Evolutionary conservation across 2,797 vertebrate genomes (phyloP).

Genomic region (Rousettus madagascariensis): DNA sequence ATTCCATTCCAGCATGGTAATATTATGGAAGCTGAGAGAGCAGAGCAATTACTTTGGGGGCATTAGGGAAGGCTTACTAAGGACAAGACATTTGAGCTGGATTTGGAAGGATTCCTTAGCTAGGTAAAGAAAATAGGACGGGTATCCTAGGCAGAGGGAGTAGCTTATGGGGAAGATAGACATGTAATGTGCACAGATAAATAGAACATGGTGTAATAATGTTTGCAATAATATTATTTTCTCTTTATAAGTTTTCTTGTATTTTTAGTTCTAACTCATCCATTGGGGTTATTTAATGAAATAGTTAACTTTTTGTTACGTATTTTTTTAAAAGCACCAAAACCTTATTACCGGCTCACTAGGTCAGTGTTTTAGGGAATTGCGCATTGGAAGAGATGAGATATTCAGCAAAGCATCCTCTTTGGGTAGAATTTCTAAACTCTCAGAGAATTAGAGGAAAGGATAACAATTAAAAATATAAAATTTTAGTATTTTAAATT

Average conservation of each 20-base stretch:
- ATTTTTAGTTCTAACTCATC: constrained; percentile 25
- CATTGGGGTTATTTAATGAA: constrained; percentile 7
- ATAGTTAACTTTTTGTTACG: not conserved
- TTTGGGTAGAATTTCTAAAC: constrained; percentile 21
- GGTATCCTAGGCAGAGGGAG: not conserved
- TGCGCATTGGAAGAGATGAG: not conserved
- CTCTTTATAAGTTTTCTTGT: not conserved
- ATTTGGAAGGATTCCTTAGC: not conserved
- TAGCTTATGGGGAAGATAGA: not conserved
- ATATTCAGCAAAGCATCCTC: constrained; percentile 6
- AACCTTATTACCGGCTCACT: not conserved
- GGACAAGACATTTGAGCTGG: not conserved
- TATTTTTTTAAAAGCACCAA: not conserved
- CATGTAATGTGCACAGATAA: not conserved
- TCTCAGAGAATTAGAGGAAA: constrained; percentile 28
- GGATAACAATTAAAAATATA: constrained; percentile 8
- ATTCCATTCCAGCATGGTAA: not conserved
- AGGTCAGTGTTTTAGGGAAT: constrained; percentile 28
- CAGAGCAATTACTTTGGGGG: not conserved
- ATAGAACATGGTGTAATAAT: not conserved
- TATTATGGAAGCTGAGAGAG: not conserved
- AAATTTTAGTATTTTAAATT: constrained; percentile 38
- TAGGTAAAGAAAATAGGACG: not conserved
- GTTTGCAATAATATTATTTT: not conserved
- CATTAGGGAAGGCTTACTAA: not conserved